These are phyloP conservation scores for Drosophila simulans DNA, from an alignment of 1,140 invertebrate genomes.

Conservation along the genomic window DNA sequence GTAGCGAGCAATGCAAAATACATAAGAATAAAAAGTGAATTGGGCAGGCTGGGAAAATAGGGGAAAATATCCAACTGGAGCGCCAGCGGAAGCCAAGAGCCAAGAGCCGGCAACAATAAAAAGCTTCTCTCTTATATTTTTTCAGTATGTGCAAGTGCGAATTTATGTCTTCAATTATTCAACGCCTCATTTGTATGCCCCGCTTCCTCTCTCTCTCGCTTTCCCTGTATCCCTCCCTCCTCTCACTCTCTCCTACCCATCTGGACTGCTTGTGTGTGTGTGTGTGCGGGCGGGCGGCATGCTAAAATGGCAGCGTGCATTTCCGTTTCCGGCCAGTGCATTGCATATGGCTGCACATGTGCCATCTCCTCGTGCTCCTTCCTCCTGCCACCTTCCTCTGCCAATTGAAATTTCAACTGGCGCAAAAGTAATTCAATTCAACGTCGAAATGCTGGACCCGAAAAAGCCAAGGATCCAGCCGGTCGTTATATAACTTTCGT, in stretches of 20 bases:
- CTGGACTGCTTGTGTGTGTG: slow-evolving; percentile 5
- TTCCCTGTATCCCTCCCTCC: not conserved
- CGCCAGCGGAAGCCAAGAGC: slow-evolving; percentile 61
- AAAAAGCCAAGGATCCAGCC: slow-evolving; percentile 36
- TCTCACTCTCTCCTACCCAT: not conserved
- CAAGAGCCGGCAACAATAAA: slow-evolving; percentile 56
- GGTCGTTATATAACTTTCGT: slow-evolving; percentile 50
- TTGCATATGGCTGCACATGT: slow-evolving; percentile 77
- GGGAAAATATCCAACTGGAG: slow-evolving; percentile 52
- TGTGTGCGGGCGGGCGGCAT: slow-evolving; percentile 42
- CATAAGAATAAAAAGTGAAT: slow-evolving; percentile 70
- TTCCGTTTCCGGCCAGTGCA: slow-evolving; percentile 78
- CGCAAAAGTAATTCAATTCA: slow-evolving; percentile 83
- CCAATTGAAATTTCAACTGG: slow-evolving; percentile 82
- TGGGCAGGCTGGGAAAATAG: slow-evolving; percentile 33
- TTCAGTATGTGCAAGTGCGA: slow-evolving; percentile 69
- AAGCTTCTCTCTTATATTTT: slow-evolving; percentile 31
- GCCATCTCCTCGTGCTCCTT: slow-evolving; percentile 15
- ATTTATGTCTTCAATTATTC: slow-evolving; percentile 83
- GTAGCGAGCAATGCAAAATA: slow-evolving; percentile 56
- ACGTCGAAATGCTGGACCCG: slow-evolving; percentile 55
- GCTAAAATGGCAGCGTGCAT: slow-evolving; percentile 81
- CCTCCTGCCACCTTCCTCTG: slow-evolving; percentile 3
- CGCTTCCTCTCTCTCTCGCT: slow-evolving; percentile 29
- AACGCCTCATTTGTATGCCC: slow-evolving; percentile 78